phyloP scores from a whole-genome alignment of 1,140 invertebrate species.

The Periplaneta americana region DNA sequence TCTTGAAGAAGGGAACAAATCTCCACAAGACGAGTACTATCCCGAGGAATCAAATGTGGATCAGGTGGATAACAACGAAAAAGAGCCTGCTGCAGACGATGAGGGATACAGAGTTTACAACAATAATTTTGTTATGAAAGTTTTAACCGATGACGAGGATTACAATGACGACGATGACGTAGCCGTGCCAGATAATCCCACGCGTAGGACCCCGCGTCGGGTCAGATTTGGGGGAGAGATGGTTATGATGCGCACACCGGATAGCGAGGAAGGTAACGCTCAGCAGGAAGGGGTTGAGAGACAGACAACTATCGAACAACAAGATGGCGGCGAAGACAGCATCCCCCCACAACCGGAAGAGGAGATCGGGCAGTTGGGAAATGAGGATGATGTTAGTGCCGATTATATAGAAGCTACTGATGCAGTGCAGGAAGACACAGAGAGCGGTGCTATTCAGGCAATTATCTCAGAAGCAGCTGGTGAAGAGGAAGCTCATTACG shows the following conservation, averaged over 20 bases:
- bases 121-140: slow-evolving; percentile 31
- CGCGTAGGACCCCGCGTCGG: slow-evolving; percentile 34
- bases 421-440: neutral
- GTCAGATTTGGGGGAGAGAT: slow-evolving; percentile 79
- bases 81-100: slow-evolving; percentile 18
- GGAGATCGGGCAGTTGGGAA: neutral
- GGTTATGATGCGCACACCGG: slow-evolving; percentile 74
- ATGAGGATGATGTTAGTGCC: neutral
- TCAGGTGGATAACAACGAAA: slow-evolving; percentile 45
- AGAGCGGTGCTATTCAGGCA: neutral
- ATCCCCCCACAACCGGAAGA: neutral
- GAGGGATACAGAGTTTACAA: slow-evolving; percentile 1
- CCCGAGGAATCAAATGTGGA: slow-evolving; percentile 33
- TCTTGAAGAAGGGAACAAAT: slow-evolving; percentile 53
- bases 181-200: slow-evolving; percentile 29
- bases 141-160: slow-evolving; percentile 46
- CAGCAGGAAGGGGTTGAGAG: neutral
- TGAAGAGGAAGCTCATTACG: no score
- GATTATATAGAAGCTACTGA: neutral
- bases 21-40: slow-evolving; percentile 28
- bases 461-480: neutral
- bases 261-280: slow-evolving; percentile 55
- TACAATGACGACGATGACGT: slow-evolving; percentile 31
- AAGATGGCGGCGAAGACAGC: neutral
- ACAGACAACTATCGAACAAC: neutral